Evolutionary conservation across 2,888 invertebrate species (phyloP).

Genomic region (Ligdia adustata): DNA sequence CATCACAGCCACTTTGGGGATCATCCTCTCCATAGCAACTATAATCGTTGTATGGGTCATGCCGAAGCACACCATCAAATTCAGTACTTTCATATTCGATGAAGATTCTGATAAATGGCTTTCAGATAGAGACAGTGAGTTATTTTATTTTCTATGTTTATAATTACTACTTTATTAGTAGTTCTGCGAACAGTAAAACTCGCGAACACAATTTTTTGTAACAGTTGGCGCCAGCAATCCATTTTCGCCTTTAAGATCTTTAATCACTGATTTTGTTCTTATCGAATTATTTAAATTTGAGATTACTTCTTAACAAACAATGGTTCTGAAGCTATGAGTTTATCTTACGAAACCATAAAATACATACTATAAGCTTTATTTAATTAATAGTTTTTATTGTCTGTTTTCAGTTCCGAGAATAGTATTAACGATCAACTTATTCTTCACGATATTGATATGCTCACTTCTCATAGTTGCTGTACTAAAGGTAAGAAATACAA

Average conservation of each 20-base stretch:
- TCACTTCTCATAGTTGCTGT: conserved; percentile 89
- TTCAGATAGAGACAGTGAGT: conserved; percentile 86
- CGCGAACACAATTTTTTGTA: too few relatives aligned
- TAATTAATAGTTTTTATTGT: conserved; percentile 20
- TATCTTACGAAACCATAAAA: too few relatives aligned
- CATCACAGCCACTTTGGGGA: conserved; percentile 88
- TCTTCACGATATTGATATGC: conserved; percentile 93
- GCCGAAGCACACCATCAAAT: conserved; percentile 84
- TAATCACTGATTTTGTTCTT: too few relatives aligned
- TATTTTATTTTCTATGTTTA: background rate
- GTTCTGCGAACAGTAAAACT: too few relatives aligned
- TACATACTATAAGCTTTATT: too few relatives aligned
- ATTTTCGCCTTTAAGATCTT: too few relatives aligned
- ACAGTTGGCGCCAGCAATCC: too few relatives aligned
- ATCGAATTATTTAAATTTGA: too few relatives aligned
- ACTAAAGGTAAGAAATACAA: conserved; percentile 85
- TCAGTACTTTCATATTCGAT: conserved; percentile 91
- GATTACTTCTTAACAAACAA: too few relatives aligned
- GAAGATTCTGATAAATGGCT: conserved; percentile 79
- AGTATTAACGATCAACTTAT: conserved; percentile 90
- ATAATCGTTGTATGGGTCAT: conserved; percentile 87
- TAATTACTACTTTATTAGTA: too few relatives aligned
- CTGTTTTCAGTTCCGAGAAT: conserved; percentile 88
- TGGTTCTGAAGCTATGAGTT: too few relatives aligned
- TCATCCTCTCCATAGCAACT: conserved; percentile 88